phyloP scores from a whole-genome alignment of 35 echinoderm and acorn worm species.

The Ophiothrix spiculata region DNA sequence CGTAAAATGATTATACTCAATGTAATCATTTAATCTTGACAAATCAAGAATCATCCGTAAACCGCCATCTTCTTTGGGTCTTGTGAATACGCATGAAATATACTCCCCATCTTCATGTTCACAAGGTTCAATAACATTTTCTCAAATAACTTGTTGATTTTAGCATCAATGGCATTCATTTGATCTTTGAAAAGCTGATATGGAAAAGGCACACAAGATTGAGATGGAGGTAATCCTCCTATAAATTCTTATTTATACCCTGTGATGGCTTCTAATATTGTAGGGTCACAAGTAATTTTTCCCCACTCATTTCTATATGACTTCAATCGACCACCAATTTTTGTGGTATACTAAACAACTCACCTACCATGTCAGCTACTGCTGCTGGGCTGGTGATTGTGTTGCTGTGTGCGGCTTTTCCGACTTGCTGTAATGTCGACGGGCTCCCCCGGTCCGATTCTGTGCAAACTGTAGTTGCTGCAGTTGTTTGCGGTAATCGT shows the following conservation, averaged over 20 bases:
- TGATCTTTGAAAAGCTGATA: conserved; percentile 42
- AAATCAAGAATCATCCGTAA: conserved; percentile 68
- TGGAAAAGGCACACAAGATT: conserved; percentile 21
- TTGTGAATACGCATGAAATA: conserved; percentile 72
- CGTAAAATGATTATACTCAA: conserved; percentile 50
- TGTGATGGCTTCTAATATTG: conserved; percentile 44
- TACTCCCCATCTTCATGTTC: conserved; percentile 23
- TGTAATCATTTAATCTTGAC: conserved; percentile 40
- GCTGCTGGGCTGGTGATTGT: not conserved
- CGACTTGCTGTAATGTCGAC: not conserved
- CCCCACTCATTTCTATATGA: conserved; percentile 38
- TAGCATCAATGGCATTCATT: conserved; percentile 22
- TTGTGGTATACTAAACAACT: not conserved
- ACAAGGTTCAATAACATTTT: conserved; percentile 58
- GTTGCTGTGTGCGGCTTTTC: not conserved
- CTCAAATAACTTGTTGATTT: conserved; percentile 26
- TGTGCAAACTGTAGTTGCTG: no score
- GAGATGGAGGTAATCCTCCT: not conserved
- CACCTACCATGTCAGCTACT: conserved; percentile 1
- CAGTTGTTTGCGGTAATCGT: no score
- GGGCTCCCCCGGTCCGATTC: not conserved
- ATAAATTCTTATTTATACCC: conserved; percentile 64
- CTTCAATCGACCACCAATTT: conserved; percentile 57
- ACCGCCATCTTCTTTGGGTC: conserved; percentile 57
- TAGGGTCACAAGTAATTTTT: conserved; percentile 42